Base-by-base conservation (phyloP, 2,797 vertebrate species). In the Coccyzus lansbergi region DNA sequence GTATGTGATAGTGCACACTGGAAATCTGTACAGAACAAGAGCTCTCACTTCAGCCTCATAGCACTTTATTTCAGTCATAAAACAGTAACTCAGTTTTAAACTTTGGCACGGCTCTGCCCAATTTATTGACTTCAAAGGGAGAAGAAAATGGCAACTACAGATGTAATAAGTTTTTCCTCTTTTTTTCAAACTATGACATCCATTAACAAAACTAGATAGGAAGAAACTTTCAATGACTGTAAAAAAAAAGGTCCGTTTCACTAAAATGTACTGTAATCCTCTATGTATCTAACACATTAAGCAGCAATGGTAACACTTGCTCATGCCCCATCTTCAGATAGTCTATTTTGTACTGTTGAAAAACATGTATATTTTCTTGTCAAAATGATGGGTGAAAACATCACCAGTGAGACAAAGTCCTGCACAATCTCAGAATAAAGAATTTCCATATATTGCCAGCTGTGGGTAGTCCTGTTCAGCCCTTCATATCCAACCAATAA, bases 401-500 rank as follows among this genome's bases (percentile, higher is more conserved):
- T 80, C 79, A 79, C 52, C 53, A 96, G 74, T 36, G 77, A 74
- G 15, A 74, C 29, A 78, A 55, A 58, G 80, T 86, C 69, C 71
- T 83, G 15, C 46, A 59, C 53, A 34, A 49, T 85, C 62, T 58
- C 24, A 40, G 20, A 79, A 59, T 68, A 82, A 93, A 89, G 51
- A 72, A 62, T 78, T 92, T 83, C 29, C 22, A 28, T 52, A 38
- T 28, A 53, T 40, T 88, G 52, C 58, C 86, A 93, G 85, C 51
- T 69, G 44, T n/a, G 70, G 94, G 55, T 83, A 91, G 33, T 56
- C 71, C 81, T 87, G 40, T 90, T 96, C 85, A 95, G 76, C 36
- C 26, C 67, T 91, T 96, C 79, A 78, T 79, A 93, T 53, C 53
- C 42, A 58, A 75, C 58, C 36, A 70, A 64, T 40, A 90, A 94